These are phyloP conservation scores for Rhimphoctona megacephalus DNA, from an alignment of 2,888 invertebrate genomes.

Conservation along the genomic window DNA sequence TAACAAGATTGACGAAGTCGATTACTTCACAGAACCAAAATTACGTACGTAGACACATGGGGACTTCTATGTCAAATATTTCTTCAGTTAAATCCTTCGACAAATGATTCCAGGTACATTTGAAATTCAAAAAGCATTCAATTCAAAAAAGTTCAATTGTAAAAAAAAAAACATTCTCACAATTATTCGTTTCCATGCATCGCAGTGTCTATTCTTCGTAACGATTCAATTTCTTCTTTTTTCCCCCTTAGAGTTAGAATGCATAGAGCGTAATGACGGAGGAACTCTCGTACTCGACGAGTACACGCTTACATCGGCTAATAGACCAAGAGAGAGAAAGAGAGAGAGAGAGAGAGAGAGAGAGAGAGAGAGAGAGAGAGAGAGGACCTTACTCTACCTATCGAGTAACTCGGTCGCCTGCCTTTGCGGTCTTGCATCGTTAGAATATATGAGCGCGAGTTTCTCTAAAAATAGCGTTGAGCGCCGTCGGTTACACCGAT, in stretches of 20 bases:
- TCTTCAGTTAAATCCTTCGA: not conserved
- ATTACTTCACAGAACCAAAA: not conserved
- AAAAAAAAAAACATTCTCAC: not conserved
- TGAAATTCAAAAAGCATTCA: not conserved
- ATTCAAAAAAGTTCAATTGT: not conserved
- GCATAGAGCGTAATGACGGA: conserved; percentile 11
- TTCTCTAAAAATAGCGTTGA: conserved; percentile 76
- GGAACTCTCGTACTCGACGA: conserved; percentile 13
- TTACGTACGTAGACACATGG: not conserved
- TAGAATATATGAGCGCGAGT: conserved; percentile 72
- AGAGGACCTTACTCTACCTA: conserved; percentile 55
- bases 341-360: no score
- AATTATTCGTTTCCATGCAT: conserved; percentile 1
- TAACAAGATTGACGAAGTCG: conserved; percentile 32
- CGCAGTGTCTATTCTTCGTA: not conserved
- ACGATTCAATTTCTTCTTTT: not conserved
- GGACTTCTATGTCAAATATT: not conserved
- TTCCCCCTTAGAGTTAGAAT: not conserved
- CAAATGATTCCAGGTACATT: not conserved
- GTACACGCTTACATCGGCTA: conserved; percentile 19
- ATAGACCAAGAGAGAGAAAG: not conserved
- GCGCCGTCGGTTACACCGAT: conserved; percentile 73
- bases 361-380: not conserved
- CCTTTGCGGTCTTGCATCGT: conserved; percentile 78
- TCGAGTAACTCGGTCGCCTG: conserved; percentile 78